Base-by-base conservation (phyloP, 2,888 invertebrate species). In the Epinotia nisella region DNA sequence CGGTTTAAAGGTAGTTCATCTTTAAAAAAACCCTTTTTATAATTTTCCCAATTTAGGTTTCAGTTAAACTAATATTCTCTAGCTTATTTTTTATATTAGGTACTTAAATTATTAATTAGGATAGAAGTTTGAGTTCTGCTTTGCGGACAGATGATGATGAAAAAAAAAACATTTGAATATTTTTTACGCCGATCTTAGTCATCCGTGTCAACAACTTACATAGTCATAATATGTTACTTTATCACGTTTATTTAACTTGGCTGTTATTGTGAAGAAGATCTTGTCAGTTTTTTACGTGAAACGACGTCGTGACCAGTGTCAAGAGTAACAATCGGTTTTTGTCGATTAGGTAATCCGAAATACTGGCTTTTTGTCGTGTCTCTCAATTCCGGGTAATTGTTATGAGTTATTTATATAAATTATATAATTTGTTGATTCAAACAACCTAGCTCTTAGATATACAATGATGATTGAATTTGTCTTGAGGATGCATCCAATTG, bases 351-450 rank as follows among this genome's bases (percentile, higher is more conserved):
- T 69, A 73, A 73, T 64, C 45, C 39, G 29, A 69, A 68, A 73
- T 51, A 73, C 45, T 35, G 51, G 29, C 58, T 73, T 69, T 71
- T 69, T 68, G 68, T 68, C 19, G 45, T 10, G 61, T 73, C 69
- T 69, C 69, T 73, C 58, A 69, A 73, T 73, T 73, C 73, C 73
- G 73, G 73, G 60, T 64, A 53, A 13, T 62, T 56, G 60, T 66
- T 66, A 61, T 65, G 51, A 66, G 66, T 67, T 72, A 72, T 72
- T 68, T 72, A 56, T 72, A 68, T n/a, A 58, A 56, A 72, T 72
- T 68, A 62, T 49, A 10, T 60, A 55, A 72, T 71, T 61, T 72
- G 4, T 58, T 45, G n/a, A 35, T 17, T 19, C 59, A 53, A n/a
- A 39, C 35, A 29, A 29, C 29, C 29, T 29, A 5, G 7, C 29